Conservation (phyloP, 2,113 vertebrate species). For the Rousettus leschenaultii region DNA sequence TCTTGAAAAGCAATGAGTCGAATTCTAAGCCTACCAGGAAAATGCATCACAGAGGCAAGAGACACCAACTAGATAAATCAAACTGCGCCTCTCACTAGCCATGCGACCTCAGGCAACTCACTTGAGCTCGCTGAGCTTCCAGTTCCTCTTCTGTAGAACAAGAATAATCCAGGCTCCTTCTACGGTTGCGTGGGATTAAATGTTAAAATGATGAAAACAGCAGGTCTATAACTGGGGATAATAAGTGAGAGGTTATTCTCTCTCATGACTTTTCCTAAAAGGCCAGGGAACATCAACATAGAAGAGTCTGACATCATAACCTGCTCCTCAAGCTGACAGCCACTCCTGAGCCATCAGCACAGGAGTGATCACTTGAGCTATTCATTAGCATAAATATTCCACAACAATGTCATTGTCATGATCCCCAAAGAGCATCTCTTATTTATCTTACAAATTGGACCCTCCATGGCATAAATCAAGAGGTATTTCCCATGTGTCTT, state of each 20-base stretch:
- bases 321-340: constrained; percentile 1
- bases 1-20: neutral
- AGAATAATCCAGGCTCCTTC: neutral
- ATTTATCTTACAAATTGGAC: constrained; percentile 47
- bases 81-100: neutral
- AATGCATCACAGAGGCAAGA: neutral
- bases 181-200: neutral
- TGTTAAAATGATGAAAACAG: neutral
- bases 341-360: neutral
- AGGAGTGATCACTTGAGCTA: neutral
- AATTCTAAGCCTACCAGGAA: neutral
- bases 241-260: neutral
- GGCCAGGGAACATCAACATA: neutral
- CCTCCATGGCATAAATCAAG: constrained; percentile 30
- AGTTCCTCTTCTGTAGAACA: neutral
- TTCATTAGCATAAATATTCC: constrained; percentile 59
- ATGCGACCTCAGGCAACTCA: neutral
- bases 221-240: neutral
- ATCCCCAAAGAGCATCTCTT: constrained; percentile 55
- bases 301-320: neutral
- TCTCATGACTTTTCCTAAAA: neutral
- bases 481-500: constrained; percentile 12
- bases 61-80: neutral
- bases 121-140: neutral
- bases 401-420: constrained; percentile 51